Evolutionary conservation across 1,140 invertebrate genomes (phyloP).

Genomic region (Drosophila lini): DNA sequence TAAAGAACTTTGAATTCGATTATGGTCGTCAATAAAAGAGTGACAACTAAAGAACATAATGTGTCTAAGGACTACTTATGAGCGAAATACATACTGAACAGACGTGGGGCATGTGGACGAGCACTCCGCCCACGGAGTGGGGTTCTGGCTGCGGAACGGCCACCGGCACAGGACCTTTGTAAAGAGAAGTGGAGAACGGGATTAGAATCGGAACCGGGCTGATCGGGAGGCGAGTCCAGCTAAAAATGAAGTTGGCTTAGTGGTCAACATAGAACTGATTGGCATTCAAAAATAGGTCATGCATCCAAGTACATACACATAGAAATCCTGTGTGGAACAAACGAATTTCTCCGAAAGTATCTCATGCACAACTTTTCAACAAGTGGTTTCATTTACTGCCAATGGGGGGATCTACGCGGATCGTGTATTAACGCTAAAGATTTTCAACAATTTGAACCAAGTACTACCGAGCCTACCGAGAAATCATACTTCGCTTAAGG

Average conservation of each 20-base stretch:
- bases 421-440: not conserved
- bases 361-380: slow-evolving; percentile 57
- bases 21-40: slow-evolving; percentile 51
- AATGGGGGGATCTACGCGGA: slow-evolving; percentile 39
- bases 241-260: slow-evolving; percentile 69
- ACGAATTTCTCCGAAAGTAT: slow-evolving; percentile 29
- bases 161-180: slow-evolving; percentile 83
- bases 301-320: slow-evolving; percentile 63
- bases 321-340: slow-evolving; percentile 54
- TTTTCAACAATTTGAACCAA: not conserved
- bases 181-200: slow-evolving; percentile 49
- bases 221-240: slow-evolving; percentile 26
- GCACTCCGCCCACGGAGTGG: slow-evolving; percentile 91
- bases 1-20: slow-evolving; percentile 49
- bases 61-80: slow-evolving; percentile 26
- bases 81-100: slow-evolving; percentile 86
- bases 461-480: slow-evolving; percentile 13
- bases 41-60: slow-evolving; percentile 70
- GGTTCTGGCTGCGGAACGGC: slow-evolving; percentile 87
- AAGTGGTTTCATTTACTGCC: slow-evolving; percentile 43
- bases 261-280: slow-evolving; percentile 70
- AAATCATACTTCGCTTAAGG: slow-evolving; percentile 12
- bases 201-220: slow-evolving; percentile 45
- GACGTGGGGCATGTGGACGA: slow-evolving; percentile 96
- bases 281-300: slow-evolving; percentile 76